Evolutionary conservation across 2,113 vertebrate species (phyloP).

Genomic region (Alethe diademata): DNA sequence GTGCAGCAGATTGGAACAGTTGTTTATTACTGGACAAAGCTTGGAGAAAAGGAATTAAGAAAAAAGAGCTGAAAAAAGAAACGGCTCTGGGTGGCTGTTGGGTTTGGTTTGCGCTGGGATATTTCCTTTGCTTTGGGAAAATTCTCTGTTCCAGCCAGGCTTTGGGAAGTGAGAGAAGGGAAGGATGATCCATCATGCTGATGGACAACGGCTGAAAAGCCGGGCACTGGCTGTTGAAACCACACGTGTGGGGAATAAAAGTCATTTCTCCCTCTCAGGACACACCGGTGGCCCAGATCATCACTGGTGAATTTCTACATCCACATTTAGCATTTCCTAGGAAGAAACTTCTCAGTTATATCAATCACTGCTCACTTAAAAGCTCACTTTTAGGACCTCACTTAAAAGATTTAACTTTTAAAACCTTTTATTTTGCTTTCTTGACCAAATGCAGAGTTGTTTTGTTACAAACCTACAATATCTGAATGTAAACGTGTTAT

Average conservation of each 20-base stretch:
- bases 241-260: not conserved
- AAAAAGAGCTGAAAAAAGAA: not conserved
- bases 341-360: not conserved
- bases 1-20: conserved; percentile 37
- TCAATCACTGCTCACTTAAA: not conserved
- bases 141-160: rapidly evolving
- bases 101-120: not conserved
- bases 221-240: not conserved
- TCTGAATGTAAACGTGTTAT: not conserved
- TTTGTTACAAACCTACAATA: not conserved
- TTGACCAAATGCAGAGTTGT: not conserved
- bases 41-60: not conserved
- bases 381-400: too few relatives aligned
- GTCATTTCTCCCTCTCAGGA: not conserved
- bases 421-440: not conserved
- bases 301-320: not conserved
- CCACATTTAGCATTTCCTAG: not conserved
- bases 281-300: not conserved
- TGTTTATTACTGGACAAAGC: conserved; percentile 62
- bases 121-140: not conserved
- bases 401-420: not conserved
- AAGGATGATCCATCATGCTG: not conserved
- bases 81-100: not conserved
- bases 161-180: not conserved
- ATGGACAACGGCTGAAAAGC: conserved; percentile 24